Evolutionary conservation across 2,113 vertebrate genomes (phyloP), one percentile per base, ranked within the genome.

Genomic region (Lamprologus lemairii): DNA sequence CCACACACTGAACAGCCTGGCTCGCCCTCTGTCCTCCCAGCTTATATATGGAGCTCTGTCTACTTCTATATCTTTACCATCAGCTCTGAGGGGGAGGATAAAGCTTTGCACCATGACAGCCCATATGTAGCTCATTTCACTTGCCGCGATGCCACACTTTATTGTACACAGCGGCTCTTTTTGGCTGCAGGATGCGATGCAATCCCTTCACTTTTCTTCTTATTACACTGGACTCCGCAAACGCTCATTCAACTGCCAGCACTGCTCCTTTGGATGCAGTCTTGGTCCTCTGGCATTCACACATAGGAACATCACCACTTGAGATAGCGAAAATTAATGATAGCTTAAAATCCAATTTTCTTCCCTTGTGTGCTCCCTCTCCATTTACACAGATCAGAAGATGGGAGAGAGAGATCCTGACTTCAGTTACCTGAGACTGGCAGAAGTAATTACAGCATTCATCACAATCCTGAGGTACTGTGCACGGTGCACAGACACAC

Each of bases 1-100:
- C 94, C 95, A 95, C 95, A 93, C 94, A 93, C 14, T 58, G 80
- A 94, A 92, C 95, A 95, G 95, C 89, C 95, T 93, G 94, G 92
- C 87, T 95, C 88, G 45, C 93, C 93, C 94, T 92, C 95, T 90
- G 92, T 94, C 94, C 91, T 90, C 88, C 75, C 85, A 89, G 91
- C 85, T 84, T 84, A 80, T 73, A 84, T 75, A 84, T 68, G 87
- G 35, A 90, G 90, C 92, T 87, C 86, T 86, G 78, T 85, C 79
- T 86, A 87, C 92, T 91, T 93, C 89, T 90, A 92, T 88, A 92
- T 92, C 93, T 84, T 91, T 91, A 92, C 88, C 91, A 91, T 93
- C 92, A 85, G 92, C 88, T 93, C 90, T 73, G 89, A 92, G 92
- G 86, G 91, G 91, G 90, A 88, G 92, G 86, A 89, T 42, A 4